Percentiles rank a stretch among this genome's conserved stretches.
Evolutionary conservation across 2,888 invertebrate genomes (phyloP).

Genomic region (Yponomeuta malinellus): DNA sequence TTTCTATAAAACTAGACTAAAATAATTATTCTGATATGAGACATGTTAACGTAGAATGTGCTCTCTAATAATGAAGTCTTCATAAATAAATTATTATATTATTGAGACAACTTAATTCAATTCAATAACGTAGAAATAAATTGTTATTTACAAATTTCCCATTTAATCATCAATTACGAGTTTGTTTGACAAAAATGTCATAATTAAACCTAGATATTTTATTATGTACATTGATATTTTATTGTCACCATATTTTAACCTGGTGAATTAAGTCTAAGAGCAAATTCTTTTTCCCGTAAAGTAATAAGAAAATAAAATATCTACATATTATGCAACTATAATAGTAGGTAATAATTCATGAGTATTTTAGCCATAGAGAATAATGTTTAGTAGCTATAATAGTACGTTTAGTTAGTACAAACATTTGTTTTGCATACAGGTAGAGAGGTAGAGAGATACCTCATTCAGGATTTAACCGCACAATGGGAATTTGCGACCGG

Average conservation of each 20-base stretch:
- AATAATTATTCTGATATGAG: neutral
- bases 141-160: neutral
- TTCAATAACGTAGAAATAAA: constrained; percentile 1
- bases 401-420: too few species aligned
- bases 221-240: constrained; percentile 67
- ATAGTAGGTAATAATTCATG: too few species aligned
- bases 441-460: too few species aligned
- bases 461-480: too few species aligned
- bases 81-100: constrained; percentile 18
- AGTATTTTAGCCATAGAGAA: neutral
- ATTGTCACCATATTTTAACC: constrained; percentile 65
- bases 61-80: constrained; percentile 16
- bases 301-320: constrained; percentile 10
- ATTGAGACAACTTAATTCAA: constrained; percentile 15
- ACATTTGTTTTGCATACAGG: too few species aligned
- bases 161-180: neutral
- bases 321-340: constrained; percentile 11
- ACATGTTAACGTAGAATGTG: neutral
- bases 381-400: neutral
- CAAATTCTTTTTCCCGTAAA: constrained; percentile 11
- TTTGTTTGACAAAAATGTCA: constrained; percentile 36
- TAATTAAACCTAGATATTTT: constrained; percentile 46
- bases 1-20: neutral
- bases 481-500: too few species aligned
- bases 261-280: constrained; percentile 31